A percentile compares a stretch with the other conserved stretches of the same genome.
These are phyloP conservation scores for Sussaba pulchella DNA, from an alignment of 2,888 invertebrate genomes.

Conservation along the genomic window DNA sequence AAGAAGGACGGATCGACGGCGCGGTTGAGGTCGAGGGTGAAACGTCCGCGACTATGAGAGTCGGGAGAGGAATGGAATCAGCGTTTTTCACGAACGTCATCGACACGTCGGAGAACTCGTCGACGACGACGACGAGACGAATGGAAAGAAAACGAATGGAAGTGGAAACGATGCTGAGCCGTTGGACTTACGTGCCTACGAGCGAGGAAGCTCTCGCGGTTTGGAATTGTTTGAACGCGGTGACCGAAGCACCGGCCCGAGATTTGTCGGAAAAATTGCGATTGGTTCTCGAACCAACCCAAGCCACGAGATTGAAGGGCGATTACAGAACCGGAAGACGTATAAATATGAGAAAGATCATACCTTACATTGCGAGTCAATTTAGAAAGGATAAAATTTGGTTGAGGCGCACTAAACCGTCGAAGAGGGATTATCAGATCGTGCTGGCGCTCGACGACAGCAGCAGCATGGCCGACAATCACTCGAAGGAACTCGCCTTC, in stretches of 20 bases:
- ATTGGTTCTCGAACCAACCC: conserved; percentile 97
- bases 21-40: conserved; percentile 92
- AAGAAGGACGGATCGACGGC: conserved; percentile 85
- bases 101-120: conserved; percentile 73
- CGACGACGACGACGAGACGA: conserved; percentile 51
- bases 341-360: conserved; percentile 99
- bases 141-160: conserved; percentile 74
- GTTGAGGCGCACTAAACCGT: conserved; percentile 97
- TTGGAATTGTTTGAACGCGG: conserved; percentile 88
- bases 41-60: conserved; percentile 87
- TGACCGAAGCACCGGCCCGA: conserved; percentile 89
- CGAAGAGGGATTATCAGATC: conserved; percentile 98
- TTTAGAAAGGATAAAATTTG: conserved; percentile 99
- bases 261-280: conserved; percentile 97
- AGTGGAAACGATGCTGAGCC: conserved; percentile 77
- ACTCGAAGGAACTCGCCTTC: conserved; percentile 95
- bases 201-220: conserved; percentile 85
- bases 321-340: conserved; percentile 98
- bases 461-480: conserved; percentile 94
- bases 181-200: conserved; percentile 81
- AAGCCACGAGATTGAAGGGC: conserved; percentile 95
- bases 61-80: conserved; percentile 89
- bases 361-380: conserved; percentile 99
- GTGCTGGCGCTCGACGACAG: conserved; percentile 99
- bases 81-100: conserved; percentile 90